A percentile compares a stretch with the other conserved stretches of the same genome.
These are phyloP conservation scores for Hermaeophaga mercurialis DNA, from an alignment of 2,888 invertebrate species.

Conservation along the genomic window DNA sequence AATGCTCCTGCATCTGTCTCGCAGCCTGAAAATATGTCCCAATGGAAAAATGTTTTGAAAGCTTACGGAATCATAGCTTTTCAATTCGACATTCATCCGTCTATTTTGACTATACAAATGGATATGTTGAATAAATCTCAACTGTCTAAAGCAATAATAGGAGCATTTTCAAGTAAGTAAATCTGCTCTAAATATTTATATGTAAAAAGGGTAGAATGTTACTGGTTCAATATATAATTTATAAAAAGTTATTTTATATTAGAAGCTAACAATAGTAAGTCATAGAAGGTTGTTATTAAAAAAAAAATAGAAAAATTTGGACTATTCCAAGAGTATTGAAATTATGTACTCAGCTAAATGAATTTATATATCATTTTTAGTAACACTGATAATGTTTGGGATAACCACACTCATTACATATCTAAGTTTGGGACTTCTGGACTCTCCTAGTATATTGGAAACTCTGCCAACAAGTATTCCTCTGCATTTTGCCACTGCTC, in stretches of 20 bases:
- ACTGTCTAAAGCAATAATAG: constrained; percentile 72
- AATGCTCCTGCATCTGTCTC: constrained; percentile 44
- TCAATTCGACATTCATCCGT: constrained; percentile 83
- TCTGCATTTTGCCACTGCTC: constrained; percentile 70
- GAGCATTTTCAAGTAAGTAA: constrained; percentile 70
- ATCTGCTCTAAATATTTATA: no score
- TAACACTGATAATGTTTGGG: constrained; percentile 68
- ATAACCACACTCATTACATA: constrained; percentile 68
- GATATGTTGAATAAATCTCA: constrained; percentile 83
- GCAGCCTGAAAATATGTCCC: constrained; percentile 14
- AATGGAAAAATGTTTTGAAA: constrained; percentile 61
- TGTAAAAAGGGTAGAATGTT: no score
- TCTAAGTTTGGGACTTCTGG: constrained; percentile 66
- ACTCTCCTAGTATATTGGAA: constrained; percentile 69
- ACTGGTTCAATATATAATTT: background rate
- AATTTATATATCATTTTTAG: no score
- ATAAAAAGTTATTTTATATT: background rate
- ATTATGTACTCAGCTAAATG: no score
- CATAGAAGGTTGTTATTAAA: no score
- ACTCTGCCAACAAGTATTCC: constrained; percentile 67
- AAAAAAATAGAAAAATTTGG: no score
- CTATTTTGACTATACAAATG: constrained; percentile 86
- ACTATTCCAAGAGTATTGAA: no score
- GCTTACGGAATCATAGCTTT: constrained; percentile 73
- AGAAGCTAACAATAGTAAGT: no score